Percentiles rank a stretch among this genome's conserved stretches.
Conservation (phyloP, 92 coral and sea anemone species). For the Epizoanthus rinbou region DNA sequence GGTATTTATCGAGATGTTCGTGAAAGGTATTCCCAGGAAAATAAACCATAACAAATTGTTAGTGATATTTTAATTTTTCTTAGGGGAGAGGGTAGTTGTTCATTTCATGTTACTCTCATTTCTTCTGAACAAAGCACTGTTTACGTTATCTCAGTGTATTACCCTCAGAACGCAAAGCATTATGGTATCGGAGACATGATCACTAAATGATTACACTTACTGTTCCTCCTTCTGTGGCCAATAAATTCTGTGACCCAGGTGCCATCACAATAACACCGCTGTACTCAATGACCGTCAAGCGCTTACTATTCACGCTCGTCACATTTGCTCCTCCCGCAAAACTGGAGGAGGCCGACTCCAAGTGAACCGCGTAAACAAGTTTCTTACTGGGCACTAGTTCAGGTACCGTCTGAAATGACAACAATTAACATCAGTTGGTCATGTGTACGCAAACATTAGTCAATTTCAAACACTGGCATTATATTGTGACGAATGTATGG, state of each 20-base stretch:
- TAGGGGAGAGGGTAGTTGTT: too few species aligned
- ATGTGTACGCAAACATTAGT: too few species aligned
- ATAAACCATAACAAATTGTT: too few species aligned
- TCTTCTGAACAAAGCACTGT: not conserved
- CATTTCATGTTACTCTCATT: too few species aligned
- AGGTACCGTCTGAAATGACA: slow-evolving; percentile 71
- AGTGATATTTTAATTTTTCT: too few species aligned
- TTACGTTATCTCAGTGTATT: not conserved
- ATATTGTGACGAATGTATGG: too few species aligned
- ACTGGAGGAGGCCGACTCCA: slow-evolving; percentile 68
- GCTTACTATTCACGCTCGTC: slow-evolving; percentile 53
- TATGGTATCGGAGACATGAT: too few species aligned
- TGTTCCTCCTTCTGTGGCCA: slow-evolving; percentile 71
- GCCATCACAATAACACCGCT: slow-evolving; percentile 90
- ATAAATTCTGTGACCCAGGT: slow-evolving; percentile 64
- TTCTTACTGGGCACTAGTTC: slow-evolving; percentile 67
- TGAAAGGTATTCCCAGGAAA: too few species aligned
- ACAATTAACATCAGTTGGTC: not conserved
- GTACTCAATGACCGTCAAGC: slow-evolving; percentile 83
- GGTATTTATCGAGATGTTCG: too few species aligned
- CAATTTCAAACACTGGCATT: too few species aligned
- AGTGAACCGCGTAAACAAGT: slow-evolving; percentile 79
- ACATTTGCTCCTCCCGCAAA: slow-evolving; percentile 83
- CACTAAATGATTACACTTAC: slow-evolving; percentile 45
- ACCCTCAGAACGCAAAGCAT: too few species aligned